phyloP scores from a whole-genome alignment of 1,140 invertebrate genomes.

The Parasteatoda tepidariorum region DNA sequence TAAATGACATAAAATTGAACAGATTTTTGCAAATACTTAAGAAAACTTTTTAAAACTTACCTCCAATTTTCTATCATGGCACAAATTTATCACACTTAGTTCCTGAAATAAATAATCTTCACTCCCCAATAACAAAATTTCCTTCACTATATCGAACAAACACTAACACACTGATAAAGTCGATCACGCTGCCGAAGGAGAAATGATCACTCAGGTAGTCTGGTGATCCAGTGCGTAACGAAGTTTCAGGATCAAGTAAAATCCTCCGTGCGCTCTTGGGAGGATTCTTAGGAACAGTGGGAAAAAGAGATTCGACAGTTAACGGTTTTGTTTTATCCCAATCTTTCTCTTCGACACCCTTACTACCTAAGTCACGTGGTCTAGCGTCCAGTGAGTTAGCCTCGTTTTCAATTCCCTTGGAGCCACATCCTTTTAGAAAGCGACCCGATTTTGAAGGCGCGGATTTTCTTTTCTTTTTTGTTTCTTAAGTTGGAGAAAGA shows the following conservation, averaged over 20 bases:
- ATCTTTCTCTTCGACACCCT: slow-evolving; percentile 9
- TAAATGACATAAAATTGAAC: too few species aligned
- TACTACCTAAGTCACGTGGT: slow-evolving; percentile 32
- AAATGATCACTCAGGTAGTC: background rate
- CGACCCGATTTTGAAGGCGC: slow-evolving; percentile 49
- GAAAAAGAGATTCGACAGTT: slow-evolving; percentile 1
- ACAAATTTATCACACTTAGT: slow-evolving; percentile 1
- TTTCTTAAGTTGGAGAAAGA: background rate
- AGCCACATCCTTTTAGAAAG: slow-evolving; percentile 46
- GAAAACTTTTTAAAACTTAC: background rate
- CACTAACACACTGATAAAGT: background rate
- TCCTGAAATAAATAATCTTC: background rate
- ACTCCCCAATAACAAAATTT: background rate
- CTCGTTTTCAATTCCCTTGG: slow-evolving; percentile 23
- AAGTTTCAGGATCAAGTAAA: background rate
- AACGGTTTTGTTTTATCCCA: slow-evolving; percentile 53
- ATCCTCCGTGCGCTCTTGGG: background rate
- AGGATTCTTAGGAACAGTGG: slow-evolving; percentile 17
- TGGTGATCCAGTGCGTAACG: slow-evolving; percentile 42
- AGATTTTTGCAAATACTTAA: too few species aligned
- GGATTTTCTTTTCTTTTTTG: background rate
- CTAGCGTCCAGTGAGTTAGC: slow-evolving; percentile 48
- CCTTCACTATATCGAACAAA: background rate
- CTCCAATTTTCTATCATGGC: slow-evolving; percentile 44
- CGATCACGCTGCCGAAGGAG: too few species aligned